Evolutionary conservation across 2,113 vertebrate genomes (phyloP), one percentile per base, ranked within the genome.

Genomic region (Platichthys flesus): DNA sequence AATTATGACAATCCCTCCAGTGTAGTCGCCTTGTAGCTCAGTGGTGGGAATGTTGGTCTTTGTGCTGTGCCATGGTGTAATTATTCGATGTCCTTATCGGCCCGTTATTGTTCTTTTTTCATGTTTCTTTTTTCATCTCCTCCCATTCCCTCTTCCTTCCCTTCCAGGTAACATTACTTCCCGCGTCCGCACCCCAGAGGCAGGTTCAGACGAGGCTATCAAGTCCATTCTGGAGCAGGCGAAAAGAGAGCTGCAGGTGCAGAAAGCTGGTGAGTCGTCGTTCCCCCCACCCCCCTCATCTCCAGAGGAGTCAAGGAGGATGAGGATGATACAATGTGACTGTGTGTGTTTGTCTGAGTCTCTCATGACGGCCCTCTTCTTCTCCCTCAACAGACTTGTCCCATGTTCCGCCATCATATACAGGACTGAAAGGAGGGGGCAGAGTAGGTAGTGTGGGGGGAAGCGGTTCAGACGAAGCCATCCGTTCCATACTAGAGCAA

Each of bases 151-250:
- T 76, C 42, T 57, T 75, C 57, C 60, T 72, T 49, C 78, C 64
- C 58, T 71, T 71, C 59, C 93, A 98, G 97, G 97, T 90, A 98
- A 97, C 82, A 97, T 97, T 91, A 98, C 97, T 20, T 96, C 97
- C 47, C 93, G 96, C 21, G 96, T 97, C 89, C 96, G 96, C 86
- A 95, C 96, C 84, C 93, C 96, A 2, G 97, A 98, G 86, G 94
- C 95, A 9, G 95, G 96, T 91, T 98, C 97, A 70, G 97, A 99
- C 49, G 96, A 99, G 91, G 96, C 96, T 51, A 98, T 99, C 94
- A 98, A 96, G 94, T 97, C 96, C 79, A 99, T 99, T 89, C 95
- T 98, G 7, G 98, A 99, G 71, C 96, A 98, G 94, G 96, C 97
- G 88, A 98, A 96, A 93, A 95, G 96, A 94, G 97, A 98, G 93